Percentiles rank a stretch among this genome's conserved stretches.
Conservation (phyloP, 2,113 vertebrate species). For the Willisornis vidua region DNA sequence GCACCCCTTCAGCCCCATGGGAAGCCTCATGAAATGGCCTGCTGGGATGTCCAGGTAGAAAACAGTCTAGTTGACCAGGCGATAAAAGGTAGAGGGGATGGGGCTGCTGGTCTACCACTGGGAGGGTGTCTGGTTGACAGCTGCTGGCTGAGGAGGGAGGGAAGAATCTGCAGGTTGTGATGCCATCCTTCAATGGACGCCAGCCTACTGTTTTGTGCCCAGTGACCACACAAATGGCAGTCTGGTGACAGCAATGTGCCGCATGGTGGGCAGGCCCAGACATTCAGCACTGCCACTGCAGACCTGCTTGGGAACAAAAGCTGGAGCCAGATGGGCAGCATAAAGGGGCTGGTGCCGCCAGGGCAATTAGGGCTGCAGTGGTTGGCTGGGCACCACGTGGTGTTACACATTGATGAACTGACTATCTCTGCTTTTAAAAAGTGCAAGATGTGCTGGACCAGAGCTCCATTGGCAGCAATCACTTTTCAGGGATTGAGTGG, state of each 20-base stretch:
- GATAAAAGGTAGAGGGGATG: background rate
- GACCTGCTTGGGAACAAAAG: slow-evolving; percentile 44
- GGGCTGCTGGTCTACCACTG: background rate
- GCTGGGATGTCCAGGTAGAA: background rate
- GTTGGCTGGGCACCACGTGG: background rate
- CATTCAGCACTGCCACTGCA: accelerated
- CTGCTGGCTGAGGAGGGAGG: background rate
- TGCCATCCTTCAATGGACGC: accelerated
- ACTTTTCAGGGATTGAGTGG: background rate
- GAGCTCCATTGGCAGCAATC: background rate
- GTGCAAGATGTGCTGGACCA: background rate
- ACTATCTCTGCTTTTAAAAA: background rate
- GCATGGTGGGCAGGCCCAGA: accelerated
- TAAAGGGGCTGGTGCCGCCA: background rate
- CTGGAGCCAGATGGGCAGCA: background rate
- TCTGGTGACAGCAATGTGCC: accelerated
- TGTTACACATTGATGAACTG: background rate
- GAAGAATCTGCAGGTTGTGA: background rate
- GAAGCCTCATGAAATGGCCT: background rate
- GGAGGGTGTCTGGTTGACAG: background rate
- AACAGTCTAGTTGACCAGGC: background rate
- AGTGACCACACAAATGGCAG: accelerated
- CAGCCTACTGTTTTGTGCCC: background rate
- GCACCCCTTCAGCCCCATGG: background rate
- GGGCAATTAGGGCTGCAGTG: background rate